These are phyloP conservation scores for Drosophila lowei DNA, from an alignment of 1,140 invertebrate species.

Conservation along the genomic window DNA sequence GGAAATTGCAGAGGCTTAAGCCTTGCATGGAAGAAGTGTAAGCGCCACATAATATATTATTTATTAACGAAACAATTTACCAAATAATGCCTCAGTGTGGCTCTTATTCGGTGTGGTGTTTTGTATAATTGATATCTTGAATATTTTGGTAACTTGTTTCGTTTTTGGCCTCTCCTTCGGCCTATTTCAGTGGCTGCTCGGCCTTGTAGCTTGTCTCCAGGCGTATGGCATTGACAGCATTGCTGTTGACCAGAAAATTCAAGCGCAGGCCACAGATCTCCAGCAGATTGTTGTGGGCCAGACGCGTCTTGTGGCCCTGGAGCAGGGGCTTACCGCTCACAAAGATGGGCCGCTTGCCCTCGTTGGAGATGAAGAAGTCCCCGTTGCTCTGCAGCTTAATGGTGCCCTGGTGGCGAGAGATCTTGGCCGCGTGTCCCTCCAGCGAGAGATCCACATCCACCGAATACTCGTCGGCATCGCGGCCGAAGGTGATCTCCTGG, in stretches of 20 bases:
- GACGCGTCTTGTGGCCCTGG: constrained; percentile 92
- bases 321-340: constrained; percentile 96
- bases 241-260: constrained; percentile 96
- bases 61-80: no score
- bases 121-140: no score
- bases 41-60: no score
- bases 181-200: constrained; percentile 82
- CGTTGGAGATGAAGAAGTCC: constrained; percentile 96
- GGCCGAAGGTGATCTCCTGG: constrained; percentile 96
- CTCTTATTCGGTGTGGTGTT: no score
- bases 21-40: rapidly evolving
- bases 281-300: constrained; percentile 97
- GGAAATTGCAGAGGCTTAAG: no score
- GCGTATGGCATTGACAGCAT: constrained; percentile 92
- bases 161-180: neutral
- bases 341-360: constrained; percentile 97
- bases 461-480: constrained; percentile 92
- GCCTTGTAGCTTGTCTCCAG: constrained; percentile 90
- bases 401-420: constrained; percentile 93
- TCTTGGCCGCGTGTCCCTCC: constrained; percentile 94
- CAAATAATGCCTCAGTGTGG: no score
- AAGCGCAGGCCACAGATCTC: constrained; percentile 96
- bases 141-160: no score
- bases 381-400: constrained; percentile 95
- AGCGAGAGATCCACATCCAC: constrained; percentile 97